These are phyloP conservation scores for Bombus picipes DNA, from an alignment of 1,140 invertebrate genomes.

Conservation along the genomic window DNA sequence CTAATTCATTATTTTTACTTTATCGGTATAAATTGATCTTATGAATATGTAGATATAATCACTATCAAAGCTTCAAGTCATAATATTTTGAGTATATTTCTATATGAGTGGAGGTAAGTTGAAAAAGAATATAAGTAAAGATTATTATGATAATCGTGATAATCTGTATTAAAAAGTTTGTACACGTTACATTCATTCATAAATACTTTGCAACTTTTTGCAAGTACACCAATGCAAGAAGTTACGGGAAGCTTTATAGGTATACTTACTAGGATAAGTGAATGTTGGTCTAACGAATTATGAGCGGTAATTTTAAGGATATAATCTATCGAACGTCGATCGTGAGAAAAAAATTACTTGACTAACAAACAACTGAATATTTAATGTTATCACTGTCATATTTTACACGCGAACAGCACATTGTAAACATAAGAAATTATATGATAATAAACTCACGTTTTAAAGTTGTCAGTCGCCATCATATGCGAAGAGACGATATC, in stretches of 20 bases:
- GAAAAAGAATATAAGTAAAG: slow-evolving; percentile 9
- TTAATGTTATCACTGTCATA: slow-evolving; percentile 25
- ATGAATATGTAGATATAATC: slow-evolving; percentile 24
- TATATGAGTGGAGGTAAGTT: slow-evolving; percentile 19
- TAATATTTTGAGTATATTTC: slow-evolving; percentile 20
- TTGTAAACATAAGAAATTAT: slow-evolving; percentile 67
- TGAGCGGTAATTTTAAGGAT: slow-evolving; percentile 60
- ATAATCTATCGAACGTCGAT: slow-evolving; percentile 12
- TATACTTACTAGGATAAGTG: slow-evolving; percentile 70
- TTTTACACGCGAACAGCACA: slow-evolving; percentile 56
- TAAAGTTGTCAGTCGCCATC: slow-evolving; percentile 81
- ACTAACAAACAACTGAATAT: slow-evolving; percentile 24
- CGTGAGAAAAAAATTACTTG: slow-evolving; percentile 8
- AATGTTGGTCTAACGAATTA: slow-evolving; percentile 71
- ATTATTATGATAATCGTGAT: not conserved
- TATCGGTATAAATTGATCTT: slow-evolving; percentile 25
- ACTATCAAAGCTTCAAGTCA: slow-evolving; percentile 22
- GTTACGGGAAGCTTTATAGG: slow-evolving; percentile 65
- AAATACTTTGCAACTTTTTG: slow-evolving; percentile 49
- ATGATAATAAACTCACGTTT: slow-evolving; percentile 79
- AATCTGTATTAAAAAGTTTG: not conserved
- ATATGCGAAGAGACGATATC: slow-evolving; percentile 74
- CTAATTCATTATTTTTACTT: not conserved
- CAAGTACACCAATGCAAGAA: slow-evolving; percentile 50
- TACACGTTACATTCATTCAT: slow-evolving; percentile 5